A percentile compares a stretch with the other conserved stretches of the same genome.
Conservation (phyloP, 2,797 vertebrate species). For the Argentina silus region DNA sequence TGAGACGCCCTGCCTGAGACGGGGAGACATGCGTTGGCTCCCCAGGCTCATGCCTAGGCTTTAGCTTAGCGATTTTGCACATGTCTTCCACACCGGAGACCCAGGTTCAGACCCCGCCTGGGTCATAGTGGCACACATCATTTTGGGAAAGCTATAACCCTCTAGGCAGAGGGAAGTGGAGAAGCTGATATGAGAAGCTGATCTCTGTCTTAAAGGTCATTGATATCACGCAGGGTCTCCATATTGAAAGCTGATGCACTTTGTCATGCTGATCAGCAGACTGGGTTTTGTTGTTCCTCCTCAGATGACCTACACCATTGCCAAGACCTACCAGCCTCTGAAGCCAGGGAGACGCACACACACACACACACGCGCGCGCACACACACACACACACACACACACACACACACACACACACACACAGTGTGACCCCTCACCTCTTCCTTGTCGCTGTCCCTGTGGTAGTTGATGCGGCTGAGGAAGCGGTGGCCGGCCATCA, state of each 20-base stretch:
- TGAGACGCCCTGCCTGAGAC: no score
- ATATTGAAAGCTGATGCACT: conserved; percentile 42
- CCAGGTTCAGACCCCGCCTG: no score
- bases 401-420: conserved; percentile 6
- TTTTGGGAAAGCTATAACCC: background rate
- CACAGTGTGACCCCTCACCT: conserved; percentile 67
- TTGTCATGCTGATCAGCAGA: conserved; percentile 43
- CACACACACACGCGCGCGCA: background rate
- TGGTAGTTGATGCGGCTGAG: conserved; percentile 84
- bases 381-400: conserved; percentile 5
- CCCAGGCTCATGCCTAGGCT: background rate
- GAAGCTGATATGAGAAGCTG: conserved; percentile 34
- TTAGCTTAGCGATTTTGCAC: background rate
- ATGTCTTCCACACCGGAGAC: no score
- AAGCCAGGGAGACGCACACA: conserved; percentile 78
- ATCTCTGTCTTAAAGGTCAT: background rate
- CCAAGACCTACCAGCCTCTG: conserved; percentile 83
- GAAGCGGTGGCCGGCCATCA: conserved; percentile 90
- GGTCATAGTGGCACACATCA: no score
- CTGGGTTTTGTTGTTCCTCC: conserved; percentile 48
- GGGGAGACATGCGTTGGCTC: no score
- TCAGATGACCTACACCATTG: conserved; percentile 83
- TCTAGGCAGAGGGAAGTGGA: conserved; percentile 16
- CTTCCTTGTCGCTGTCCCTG: conserved; percentile 80
- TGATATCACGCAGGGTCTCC: conserved; percentile 28